Base-by-base conservation (phyloP, 2,888 invertebrate species). In the Epinotia demarniana region DNA sequence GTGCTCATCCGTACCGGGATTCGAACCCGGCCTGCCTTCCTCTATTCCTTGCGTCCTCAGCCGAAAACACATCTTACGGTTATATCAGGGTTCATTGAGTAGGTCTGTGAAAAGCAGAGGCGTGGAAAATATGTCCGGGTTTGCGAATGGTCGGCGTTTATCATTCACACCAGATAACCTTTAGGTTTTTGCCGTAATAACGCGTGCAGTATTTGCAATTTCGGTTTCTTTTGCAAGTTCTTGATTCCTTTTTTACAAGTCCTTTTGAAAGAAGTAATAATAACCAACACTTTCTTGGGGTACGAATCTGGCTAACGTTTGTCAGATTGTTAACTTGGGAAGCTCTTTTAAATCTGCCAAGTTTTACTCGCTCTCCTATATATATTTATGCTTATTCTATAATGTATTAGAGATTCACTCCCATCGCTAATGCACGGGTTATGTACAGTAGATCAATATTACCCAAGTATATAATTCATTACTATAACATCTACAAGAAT, bases 81-180 rank as follows among this genome's bases (percentile, higher is more conserved):
- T 63, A 63, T 74, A 39, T 63, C 46, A 19, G 46, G 67, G 63
- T 63, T 69, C 73, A 69, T 57, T 74, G 63, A 63, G 69, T 63
- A 63, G 68, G 63, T 19, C 61, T 64, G 64, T 11, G 61, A 62
- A 62, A 39, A 60, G 58, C 64, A 70, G 19, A 53, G 16, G 57
- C 18, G 58, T 18, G 64, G 57, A 71, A 72, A 74, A 77, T 71
- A 74, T 74, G 77, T 72, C 63, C 74, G 67, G 73, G 13, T 19
- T 39, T 73, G 66, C 55, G 43, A 74, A 72, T 70, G 58, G 62
- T 57, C 62, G 49, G 64, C 75, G 75, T 75, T 75, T 70, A 60
- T 75, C 75, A 75, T 75, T 70, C 67, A 70, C 69, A 76, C 64
- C 57, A 68, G 72, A 75, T 68, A 72, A 76, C 72, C 66, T 61